These are phyloP conservation scores for Corynorhinus townsendii DNA, from an alignment of 2,113 vertebrate genomes.

Conservation along the genomic window DNA sequence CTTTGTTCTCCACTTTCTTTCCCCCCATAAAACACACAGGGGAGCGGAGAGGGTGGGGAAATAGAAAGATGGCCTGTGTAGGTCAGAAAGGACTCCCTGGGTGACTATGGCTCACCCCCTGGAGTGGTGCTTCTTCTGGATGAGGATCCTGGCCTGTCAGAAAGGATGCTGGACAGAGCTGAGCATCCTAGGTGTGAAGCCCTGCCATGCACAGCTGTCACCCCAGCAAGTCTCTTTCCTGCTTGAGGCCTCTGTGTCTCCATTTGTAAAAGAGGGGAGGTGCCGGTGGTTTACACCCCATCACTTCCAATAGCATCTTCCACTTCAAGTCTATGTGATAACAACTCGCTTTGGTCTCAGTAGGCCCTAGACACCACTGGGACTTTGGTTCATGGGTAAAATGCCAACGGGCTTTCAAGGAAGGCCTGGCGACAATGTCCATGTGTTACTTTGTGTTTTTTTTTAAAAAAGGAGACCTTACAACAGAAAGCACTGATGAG, in stretches of 20 bases:
- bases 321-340: not conserved
- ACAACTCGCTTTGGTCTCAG: not conserved
- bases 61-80: not conserved
- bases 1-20: not conserved
- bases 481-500: not conserved
- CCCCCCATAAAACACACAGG: not conserved
- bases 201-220: not conserved
- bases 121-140: not conserved
- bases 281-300: not conserved
- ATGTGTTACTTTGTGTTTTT: not conserved
- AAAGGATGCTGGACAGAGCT: not conserved
- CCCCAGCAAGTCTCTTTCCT: not conserved
- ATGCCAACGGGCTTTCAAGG: not conserved
- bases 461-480: not conserved
- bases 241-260: not conserved
- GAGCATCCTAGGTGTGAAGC: not conserved
- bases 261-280: not conserved
- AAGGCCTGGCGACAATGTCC: not conserved
- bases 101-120: not conserved
- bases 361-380: not conserved
- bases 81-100: not conserved
- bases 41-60: not conserved
- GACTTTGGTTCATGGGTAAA: not conserved
- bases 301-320: not conserved
- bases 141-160: not conserved